Evolutionary conservation across 2,888 invertebrate species (phyloP).

Genomic region (Patella depressa): DNA sequence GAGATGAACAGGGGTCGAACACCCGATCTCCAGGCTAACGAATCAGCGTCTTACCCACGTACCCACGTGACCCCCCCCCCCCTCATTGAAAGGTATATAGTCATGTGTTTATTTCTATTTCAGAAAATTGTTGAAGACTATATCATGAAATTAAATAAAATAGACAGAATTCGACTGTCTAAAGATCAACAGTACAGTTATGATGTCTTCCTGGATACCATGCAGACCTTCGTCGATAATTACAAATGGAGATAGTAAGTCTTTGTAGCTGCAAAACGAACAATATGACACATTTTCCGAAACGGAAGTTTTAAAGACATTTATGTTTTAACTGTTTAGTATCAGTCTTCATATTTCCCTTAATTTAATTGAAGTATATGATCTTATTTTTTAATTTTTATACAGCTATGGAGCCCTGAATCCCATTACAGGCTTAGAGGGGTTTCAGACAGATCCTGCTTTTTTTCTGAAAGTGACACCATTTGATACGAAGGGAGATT

Average conservation of each 20-base stretch:
- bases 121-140: background rate
- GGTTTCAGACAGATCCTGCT: background rate
- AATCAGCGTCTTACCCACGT: no score
- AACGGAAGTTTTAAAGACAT: no score
- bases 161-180: background rate
- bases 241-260: background rate
- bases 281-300: no score
- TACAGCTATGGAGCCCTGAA: background rate
- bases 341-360: no score
- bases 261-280: no score
- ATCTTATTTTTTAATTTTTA: background rate
- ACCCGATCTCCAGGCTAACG: no score
- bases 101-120: no score
- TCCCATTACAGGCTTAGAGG: background rate
- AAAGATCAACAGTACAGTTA: background rate
- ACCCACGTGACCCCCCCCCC: no score
- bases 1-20: no score
- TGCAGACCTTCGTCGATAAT: background rate
- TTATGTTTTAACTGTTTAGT: no score
- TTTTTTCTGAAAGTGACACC: background rate
- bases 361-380: no score
- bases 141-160: background rate
- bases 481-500: slow-evolving; percentile 3
- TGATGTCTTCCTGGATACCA: background rate
- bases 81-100: no score